Evolutionary conservation across 1,140 invertebrate genomes (phyloP).

Genomic region (Neodiprion virginianus): DNA sequence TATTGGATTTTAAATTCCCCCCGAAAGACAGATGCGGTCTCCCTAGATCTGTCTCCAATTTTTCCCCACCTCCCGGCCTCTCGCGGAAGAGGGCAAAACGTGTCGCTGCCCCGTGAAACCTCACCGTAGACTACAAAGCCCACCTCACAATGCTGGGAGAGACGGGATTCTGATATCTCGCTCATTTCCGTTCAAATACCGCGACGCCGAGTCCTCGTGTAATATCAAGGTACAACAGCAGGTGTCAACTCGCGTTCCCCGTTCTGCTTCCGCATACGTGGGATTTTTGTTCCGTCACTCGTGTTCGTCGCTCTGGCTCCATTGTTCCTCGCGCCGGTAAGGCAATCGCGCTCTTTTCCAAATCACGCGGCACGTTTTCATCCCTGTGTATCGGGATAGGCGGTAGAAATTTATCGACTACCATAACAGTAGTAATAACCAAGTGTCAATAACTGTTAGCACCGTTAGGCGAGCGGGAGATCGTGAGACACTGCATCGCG

Average conservation of each 20-base stretch:
- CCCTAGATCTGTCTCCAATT: too few relatives aligned
- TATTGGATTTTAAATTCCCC: too few relatives aligned
- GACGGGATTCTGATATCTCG: conserved; percentile 38
- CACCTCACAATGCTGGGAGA: conserved; percentile 48
- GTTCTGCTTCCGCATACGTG: background rate
- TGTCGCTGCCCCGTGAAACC: background rate
- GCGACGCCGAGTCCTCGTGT: conserved; percentile 17
- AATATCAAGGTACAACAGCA: background rate
- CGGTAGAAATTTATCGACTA: background rate
- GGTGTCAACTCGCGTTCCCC: background rate
- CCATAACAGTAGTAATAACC: conserved; percentile 3
- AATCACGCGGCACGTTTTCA: conserved; percentile 17
- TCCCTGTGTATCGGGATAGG: conserved; percentile 12
- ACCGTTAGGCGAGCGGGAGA: conserved; percentile 6
- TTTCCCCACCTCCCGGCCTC: background rate
- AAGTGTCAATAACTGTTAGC: background rate
- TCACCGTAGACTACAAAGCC: conserved; percentile 42
- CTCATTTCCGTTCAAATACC: conserved; percentile 49
- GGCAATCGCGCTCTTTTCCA: conserved; percentile 21
- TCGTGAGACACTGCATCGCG: conserved; percentile 15
- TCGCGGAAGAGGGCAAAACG: background rate
- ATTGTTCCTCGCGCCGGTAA: conserved; percentile 23
- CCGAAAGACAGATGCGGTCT: too few relatives aligned
- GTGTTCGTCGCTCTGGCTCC: background rate
- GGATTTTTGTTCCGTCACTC: background rate